Evolutionary conservation across 2,113 vertebrate genomes (phyloP).

Genomic region (Nyctibius bracteatus): DNA sequence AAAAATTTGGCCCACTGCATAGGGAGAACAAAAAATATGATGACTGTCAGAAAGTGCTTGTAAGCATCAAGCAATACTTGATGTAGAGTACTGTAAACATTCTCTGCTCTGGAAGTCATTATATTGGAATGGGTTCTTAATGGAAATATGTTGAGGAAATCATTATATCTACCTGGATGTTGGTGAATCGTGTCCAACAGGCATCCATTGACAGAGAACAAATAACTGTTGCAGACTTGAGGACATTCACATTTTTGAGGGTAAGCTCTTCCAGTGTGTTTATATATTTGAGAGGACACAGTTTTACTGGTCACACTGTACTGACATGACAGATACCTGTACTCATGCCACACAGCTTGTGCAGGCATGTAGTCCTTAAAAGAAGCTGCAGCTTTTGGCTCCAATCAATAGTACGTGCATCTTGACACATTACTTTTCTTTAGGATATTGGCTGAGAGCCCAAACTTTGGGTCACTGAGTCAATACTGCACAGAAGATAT

Average conservation of each 20-base stretch:
- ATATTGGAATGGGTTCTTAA: neutral
- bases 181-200: neutral
- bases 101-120: neutral
- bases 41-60: neutral
- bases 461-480: neutral
- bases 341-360: neutral
- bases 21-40: neutral
- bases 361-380: neutral
- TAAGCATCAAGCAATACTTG: neutral
- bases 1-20: neutral
- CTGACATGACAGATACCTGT: neutral
- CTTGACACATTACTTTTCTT: neutral
- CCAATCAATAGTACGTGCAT: neutral
- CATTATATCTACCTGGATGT: neutral
- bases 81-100: neutral
- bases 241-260: neutral
- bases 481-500: neutral
- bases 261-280: neutral
- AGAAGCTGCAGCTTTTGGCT: neutral
- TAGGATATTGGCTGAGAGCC: neutral
- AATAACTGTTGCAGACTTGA: neutral
- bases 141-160: neutral
- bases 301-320: neutral
- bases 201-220: neutral
- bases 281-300: neutral